phyloP scores from a whole-genome alignment of 1,140 invertebrate genomes.

The Potamilus streckersoni region DNA sequence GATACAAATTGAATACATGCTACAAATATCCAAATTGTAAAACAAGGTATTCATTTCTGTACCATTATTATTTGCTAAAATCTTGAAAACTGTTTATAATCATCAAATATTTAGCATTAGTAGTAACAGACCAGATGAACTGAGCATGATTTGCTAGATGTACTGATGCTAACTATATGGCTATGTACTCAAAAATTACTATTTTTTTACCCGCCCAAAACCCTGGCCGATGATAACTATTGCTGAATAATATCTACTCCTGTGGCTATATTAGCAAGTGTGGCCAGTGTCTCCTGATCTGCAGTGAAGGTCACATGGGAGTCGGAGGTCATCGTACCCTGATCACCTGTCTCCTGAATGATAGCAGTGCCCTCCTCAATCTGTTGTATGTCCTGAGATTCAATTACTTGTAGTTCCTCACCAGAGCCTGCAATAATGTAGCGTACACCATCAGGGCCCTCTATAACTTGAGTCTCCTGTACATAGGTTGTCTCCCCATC shows the following conservation, averaged over 20 bases:
- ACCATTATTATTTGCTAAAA: too few relatives aligned
- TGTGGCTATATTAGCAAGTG: conserved; percentile 25
- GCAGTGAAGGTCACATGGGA: not conserved
- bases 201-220: too few relatives aligned
- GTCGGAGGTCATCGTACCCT: conserved; percentile 21
- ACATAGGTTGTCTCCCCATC: conserved; percentile 21
- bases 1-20: too few relatives aligned
- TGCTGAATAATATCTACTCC: conserved; percentile 11
- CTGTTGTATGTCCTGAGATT: conserved; percentile 14
- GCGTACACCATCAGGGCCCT: conserved; percentile 23
- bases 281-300: conserved; percentile 21
- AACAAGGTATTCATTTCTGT: too few relatives aligned
- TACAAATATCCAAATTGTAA: too few relatives aligned
- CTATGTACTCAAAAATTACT: too few relatives aligned
- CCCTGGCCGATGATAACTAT: not conserved
- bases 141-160: too few relatives aligned
- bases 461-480: conserved; percentile 29
- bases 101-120: too few relatives aligned
- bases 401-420: conserved; percentile 28
- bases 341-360: not conserved
- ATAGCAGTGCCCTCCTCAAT: conserved; percentile 3
- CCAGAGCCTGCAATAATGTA: conserved; percentile 30
- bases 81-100: too few relatives aligned
- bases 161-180: too few relatives aligned
- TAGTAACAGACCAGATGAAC: too few relatives aligned